Base-by-base conservation (phyloP, 2,797 vertebrate genomes). In the Leontocebus nigricollis region DNA sequence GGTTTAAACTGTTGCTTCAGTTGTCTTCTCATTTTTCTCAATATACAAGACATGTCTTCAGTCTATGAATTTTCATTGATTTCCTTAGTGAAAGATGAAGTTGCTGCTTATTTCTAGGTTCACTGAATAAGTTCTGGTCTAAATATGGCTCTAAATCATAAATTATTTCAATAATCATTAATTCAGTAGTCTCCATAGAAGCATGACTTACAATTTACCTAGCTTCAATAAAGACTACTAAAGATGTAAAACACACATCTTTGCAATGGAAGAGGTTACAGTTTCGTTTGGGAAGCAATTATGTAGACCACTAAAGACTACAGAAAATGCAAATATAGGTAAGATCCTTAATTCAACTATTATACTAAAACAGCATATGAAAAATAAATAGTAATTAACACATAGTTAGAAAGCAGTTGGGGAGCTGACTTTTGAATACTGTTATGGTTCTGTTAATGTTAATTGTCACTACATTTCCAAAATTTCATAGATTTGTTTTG, bases 41-140 rank as follows among this genome's bases (percentile, higher is more conserved):
- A 20, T 76, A 44, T 10, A 55, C 6, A 95, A 33, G 30, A 80
- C 15, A 57, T 64, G 36, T 79, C 30, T 92, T 94, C 75, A 88
- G 41, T 82, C 46, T 1, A 0, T 85, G 27, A 88, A 81, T 86
- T 90, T 77, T 94, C 41, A 90, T n/a, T 33, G 59, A 79, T 61
- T 81, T 96, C 77, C 83, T 77, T 82, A 86, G 50, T 76, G 11
- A 95, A 96, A 90, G 41, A 24, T 88, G 27, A 85, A 85, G 84
- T 41, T 80, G 33, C 26, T 93, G 13, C 22, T 36, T 82, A 84
- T 88, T 94, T 79, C 46, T 93, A 72, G 12, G 26, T 41, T 88
- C 48, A 55, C 2, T 93, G 44, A 93, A 36, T 72, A 94, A 87
- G 4, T 84, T 73, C 15, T 76, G 3, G 90, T 85, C 24, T 55